Percentiles rank a stretch among this genome's conserved stretches.
Conservation (phyloP, 2,797 vertebrate species). For the Hydrolagus colliei region DNA sequence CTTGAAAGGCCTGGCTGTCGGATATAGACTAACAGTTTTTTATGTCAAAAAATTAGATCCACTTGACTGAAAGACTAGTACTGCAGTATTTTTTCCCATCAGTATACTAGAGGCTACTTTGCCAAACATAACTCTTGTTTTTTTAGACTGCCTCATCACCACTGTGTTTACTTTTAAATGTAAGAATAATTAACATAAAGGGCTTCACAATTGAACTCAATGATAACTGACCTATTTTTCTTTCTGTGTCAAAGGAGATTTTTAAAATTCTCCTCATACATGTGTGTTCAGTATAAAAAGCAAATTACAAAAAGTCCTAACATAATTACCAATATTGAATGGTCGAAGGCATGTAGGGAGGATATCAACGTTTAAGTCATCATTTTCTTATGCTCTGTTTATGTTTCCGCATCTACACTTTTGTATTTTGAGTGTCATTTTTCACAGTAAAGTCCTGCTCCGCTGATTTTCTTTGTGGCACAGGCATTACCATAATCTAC, state of each 20-base stretch:
- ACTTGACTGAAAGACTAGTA: conserved; percentile 5
- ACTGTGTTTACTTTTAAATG: conserved; percentile 9
- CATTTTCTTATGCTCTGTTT: conserved; percentile 22
- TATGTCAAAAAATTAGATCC: not conserved
- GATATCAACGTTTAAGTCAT: conserved; percentile 21
- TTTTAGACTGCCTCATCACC: not conserved
- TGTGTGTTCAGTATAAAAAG: not conserved
- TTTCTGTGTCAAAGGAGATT: not conserved
- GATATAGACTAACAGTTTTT: not conserved
- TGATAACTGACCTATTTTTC: conserved; percentile 11
- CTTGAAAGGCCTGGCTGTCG: not conserved
- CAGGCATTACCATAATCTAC: conserved; percentile 29
- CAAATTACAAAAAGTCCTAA: conserved; percentile 4
- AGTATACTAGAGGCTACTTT: not conserved
- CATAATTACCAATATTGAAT: not conserved
- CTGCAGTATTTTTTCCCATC: not conserved
- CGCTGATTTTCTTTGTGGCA: conserved; percentile 12
- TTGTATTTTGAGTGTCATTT: conserved; percentile 24
- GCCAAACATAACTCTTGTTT: not conserved
- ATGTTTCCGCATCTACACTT: conserved; percentile 26
- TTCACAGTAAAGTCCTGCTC: conserved; percentile 30
- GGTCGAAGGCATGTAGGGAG: conserved; percentile 22
- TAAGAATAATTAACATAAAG: conserved; percentile 20
- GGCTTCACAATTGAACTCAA: not conserved
- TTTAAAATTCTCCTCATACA: not conserved